A percentile compares a stretch with the other conserved stretches of the same genome.
phyloP scores from a whole-genome alignment of 2,797 vertebrate genomes.

The Sebastes iracundus region DNA sequence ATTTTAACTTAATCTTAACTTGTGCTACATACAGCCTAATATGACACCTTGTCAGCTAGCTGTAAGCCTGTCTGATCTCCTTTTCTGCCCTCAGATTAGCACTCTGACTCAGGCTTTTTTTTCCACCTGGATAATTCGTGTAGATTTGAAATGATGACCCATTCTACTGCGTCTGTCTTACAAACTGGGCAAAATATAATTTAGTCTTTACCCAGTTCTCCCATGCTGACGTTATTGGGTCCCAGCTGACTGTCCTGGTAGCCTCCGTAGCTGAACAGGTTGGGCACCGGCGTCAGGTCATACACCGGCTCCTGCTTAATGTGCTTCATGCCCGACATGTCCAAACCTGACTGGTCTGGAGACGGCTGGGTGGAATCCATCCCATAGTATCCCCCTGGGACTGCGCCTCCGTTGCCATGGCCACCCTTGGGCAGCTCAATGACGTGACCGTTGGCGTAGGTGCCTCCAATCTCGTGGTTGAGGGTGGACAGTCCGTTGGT shows the following conservation, averaged over 20 bases:
- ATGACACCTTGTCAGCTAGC: slow-evolving; percentile 47
- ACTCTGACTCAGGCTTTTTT: slow-evolving; percentile 54
- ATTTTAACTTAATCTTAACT: slow-evolving; percentile 27
- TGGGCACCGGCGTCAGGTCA: slow-evolving; percentile 97
- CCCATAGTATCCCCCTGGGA: slow-evolving; percentile 87
- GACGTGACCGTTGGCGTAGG: slow-evolving; percentile 93
- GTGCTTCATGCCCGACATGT: slow-evolving; percentile 98
- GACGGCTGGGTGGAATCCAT: slow-evolving; percentile 97
- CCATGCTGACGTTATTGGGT: slow-evolving; percentile 93
- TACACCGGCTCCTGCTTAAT: slow-evolving; percentile 99
- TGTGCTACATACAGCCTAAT: slow-evolving; percentile 22
- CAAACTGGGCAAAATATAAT: not conserved
- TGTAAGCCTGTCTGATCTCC: slow-evolving; percentile 70
- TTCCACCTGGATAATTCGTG: slow-evolving; percentile 13
- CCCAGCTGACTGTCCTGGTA: slow-evolving; percentile 96
- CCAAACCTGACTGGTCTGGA: slow-evolving; percentile 97
- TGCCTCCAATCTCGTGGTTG: slow-evolving; percentile 90
- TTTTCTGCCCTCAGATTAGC: slow-evolving; percentile 63
- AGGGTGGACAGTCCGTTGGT: slow-evolving; percentile 92
- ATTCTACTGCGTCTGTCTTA: not conserved
- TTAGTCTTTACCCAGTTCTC: slow-evolving; percentile 91
- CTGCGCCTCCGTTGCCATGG: slow-evolving; percentile 71
- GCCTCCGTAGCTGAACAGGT: slow-evolving; percentile 96
- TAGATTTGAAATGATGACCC: not conserved
- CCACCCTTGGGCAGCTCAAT: slow-evolving; percentile 96